Percentiles rank a stretch among this genome's conserved stretches.
These are phyloP conservation scores for Arenicola marina DNA, from an alignment of 2,888 invertebrate genomes.

Conservation along the genomic window DNA sequence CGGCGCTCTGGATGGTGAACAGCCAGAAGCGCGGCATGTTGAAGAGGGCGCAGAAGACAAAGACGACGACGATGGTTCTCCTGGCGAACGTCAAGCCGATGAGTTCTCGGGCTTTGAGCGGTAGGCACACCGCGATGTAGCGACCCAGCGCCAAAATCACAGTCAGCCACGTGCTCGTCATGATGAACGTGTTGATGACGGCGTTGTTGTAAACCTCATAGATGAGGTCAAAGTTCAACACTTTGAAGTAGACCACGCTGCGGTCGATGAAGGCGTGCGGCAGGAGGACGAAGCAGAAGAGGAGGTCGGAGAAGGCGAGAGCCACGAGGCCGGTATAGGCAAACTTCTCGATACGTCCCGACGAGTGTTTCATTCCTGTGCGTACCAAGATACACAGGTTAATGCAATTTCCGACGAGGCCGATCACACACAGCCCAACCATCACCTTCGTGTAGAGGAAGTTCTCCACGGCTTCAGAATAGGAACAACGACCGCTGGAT, in stretches of 20 bases:
- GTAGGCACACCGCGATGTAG: conserved; percentile 77
- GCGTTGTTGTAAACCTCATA: conserved; percentile 47
- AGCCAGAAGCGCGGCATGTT: conserved; percentile 13
- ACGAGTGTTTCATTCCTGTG: conserved; percentile 46
- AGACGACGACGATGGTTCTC: conserved; percentile 39
- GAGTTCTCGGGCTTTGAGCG: conserved; percentile 70
- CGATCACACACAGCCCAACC: conserved; percentile 46
- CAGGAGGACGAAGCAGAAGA: conserved; percentile 65
- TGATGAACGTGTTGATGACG: conserved; percentile 60
- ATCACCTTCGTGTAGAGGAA: not conserved
- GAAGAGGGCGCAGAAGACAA: conserved; percentile 12
- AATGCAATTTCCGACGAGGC: conserved; percentile 77
- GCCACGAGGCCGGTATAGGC: conserved; percentile 77
- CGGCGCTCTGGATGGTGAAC: not conserved
- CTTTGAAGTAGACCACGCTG: not conserved
- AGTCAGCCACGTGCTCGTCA: conserved; percentile 77
- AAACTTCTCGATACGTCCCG: conserved; percentile 75
- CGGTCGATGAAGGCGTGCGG: conserved; percentile 61
- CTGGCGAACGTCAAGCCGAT: conserved; percentile 46
- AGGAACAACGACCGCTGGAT: too few species aligned
- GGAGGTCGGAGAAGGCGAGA: conserved; percentile 75
- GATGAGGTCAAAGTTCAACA: conserved; percentile 28
- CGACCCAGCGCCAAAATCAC: conserved; percentile 75
- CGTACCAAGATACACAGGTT: conserved; percentile 78
- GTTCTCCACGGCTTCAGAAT: too few species aligned